These are phyloP conservation scores for Lindbergichthys nudifrons DNA, from an alignment of 2,797 vertebrate species.

Conservation along the genomic window DNA sequence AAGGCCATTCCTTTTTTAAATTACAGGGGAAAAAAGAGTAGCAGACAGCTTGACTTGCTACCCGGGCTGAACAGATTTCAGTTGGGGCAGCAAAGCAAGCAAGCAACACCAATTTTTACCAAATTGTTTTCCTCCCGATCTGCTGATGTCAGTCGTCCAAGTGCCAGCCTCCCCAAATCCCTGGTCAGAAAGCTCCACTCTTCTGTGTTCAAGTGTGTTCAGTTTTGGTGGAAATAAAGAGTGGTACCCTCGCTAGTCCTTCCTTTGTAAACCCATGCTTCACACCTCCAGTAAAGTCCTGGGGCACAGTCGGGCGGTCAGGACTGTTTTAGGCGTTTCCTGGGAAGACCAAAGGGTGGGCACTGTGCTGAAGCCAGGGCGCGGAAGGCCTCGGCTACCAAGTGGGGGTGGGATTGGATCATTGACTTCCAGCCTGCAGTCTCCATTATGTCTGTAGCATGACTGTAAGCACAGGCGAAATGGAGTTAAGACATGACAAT, in stretches of 20 bases:
- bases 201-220: conserved; percentile 77
- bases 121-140: conserved; percentile 56
- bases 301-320: conserved; percentile 86
- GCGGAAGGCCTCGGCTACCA: conserved; percentile 98
- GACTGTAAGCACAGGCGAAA: conserved; percentile 87
- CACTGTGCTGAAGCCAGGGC: conserved; percentile 96
- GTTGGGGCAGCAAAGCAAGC: conserved; percentile 77
- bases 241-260: conserved; percentile 85
- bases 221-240: conserved; percentile 80
- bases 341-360: conserved; percentile 95
- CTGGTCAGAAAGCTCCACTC: conserved; percentile 76
- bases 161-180: conserved; percentile 74
- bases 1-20: conserved; percentile 92
- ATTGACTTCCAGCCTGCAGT: conserved; percentile 99
- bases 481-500: conserved; percentile 61
- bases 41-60: conserved; percentile 81
- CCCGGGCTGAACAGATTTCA: conserved; percentile 69
- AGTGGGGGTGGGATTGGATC: conserved; percentile 99
- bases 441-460: conserved; percentile 98
- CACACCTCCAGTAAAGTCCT: conserved; percentile 80
- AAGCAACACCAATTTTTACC: conserved; percentile 67
- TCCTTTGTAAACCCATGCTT: conserved; percentile 77
- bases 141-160: conserved; percentile 70
- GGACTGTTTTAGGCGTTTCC: conserved; percentile 98
- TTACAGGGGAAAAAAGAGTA: conserved; percentile 86